Evolutionary conservation across 2,113 vertebrate genomes (phyloP), one percentile per base, ranked within the genome.

Genomic region (Hyla sarda): DNA sequence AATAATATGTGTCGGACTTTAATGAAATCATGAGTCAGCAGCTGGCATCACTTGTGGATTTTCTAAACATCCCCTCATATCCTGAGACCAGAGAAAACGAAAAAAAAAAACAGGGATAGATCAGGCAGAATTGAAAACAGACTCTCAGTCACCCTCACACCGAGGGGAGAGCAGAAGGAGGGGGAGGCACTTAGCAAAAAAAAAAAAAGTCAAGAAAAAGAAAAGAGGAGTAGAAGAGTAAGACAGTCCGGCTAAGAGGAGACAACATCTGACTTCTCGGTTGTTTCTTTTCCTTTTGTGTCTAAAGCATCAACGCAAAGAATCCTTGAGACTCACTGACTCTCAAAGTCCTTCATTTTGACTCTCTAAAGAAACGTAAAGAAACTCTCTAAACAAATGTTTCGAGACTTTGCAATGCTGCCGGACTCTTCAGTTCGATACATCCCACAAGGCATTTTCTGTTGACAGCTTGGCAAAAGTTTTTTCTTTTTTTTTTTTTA

Each of bases 51-150:
- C 88, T 92, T 93, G 90, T 60, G 88, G 93, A 94, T 95, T 93
- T 92, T 94, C 91, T 94, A 91, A 91, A 93, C 92, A 91, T 93
- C 93, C 91, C 86, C 91, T 94, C 93, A 94, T 94, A 94, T 95
- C 93, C 94, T 94, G 94, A 93, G 93, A 95, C 93, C 92, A 88
- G 65, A 79, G 88, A 84, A 60, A 41, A 77, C 88, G 65, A 79
- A 89, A 84, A 60, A 41, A 77, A 25, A 88, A 89, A 87, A 89
- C 48, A 62, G 41, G 52, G 67, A 85, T 56, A 87, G 81, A 67
- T 85, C 77, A 82, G 54, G 82, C 88, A 83, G 88, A 89, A 90
- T 88, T 86, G 88, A 89, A 93, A 93, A 90, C 90, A 89, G 90
- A 90, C 87, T 69, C 88, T 65, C 52, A 71, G 85, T 50, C 84